Evolutionary conservation across 1,140 invertebrate genomes (phyloP).

Genomic region (Dufourea novaeangliae): DNA sequence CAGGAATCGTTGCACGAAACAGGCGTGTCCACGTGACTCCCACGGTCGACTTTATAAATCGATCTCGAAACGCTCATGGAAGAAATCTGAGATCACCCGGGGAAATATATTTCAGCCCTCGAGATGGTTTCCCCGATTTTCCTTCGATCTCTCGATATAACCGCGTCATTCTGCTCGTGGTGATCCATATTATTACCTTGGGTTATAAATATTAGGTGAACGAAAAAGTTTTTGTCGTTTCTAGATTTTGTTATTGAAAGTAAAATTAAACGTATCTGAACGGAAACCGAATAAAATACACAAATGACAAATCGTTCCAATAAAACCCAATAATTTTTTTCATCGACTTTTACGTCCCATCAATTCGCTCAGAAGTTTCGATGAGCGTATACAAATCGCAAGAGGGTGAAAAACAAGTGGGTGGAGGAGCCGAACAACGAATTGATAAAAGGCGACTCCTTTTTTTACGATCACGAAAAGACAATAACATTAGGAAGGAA

Average conservation of each 20-base stretch:
- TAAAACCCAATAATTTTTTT: too few species aligned
- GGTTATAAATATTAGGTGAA: too few species aligned
- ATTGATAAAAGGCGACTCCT: conserved; percentile 1
- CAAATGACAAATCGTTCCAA: too few species aligned
- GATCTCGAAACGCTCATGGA: conserved; percentile 10
- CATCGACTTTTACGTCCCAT: neutral
- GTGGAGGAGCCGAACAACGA: neutral
- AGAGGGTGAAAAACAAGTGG: neutral
- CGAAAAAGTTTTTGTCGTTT: too few species aligned
- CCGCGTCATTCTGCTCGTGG: neutral
- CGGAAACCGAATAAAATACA: too few species aligned
- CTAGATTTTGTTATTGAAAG: too few species aligned
- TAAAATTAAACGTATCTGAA: too few species aligned
- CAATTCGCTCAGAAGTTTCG: neutral
- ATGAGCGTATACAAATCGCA: conserved; percentile 18
- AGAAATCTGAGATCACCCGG: neutral
- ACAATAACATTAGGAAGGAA: conserved; percentile 44
- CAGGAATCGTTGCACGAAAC: conserved; percentile 38
- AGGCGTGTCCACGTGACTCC: conserved; percentile 40
- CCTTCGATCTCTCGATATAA: neutral
- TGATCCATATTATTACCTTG: too few species aligned
- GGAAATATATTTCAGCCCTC: neutral
- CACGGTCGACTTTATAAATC: conserved; percentile 43
- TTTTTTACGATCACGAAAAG: conserved; percentile 51
- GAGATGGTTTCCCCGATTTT: too few species aligned